A percentile compares a stretch with the other conserved stretches of the same genome.
Evolutionary conservation across 1,140 invertebrate species (phyloP).

Genomic region (Acromyrmex echinatior): DNA sequence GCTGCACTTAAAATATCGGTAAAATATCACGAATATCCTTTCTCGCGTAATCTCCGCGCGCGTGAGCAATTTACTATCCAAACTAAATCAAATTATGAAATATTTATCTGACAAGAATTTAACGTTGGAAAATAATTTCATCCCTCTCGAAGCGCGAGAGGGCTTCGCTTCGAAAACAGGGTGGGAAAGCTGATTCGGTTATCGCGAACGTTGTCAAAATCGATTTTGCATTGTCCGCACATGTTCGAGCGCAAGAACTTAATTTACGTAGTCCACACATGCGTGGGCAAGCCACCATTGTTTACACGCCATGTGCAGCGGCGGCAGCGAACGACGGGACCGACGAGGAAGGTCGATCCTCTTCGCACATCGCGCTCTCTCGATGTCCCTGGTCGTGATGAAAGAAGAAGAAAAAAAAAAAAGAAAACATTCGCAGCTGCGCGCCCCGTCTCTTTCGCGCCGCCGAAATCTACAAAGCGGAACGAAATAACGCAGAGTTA

Average conservation of each 20-base stretch:
- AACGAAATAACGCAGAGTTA: constrained; percentile 14
- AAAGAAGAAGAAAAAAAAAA: background rate
- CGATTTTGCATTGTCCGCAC: constrained; percentile 39
- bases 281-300: constrained; percentile 16
- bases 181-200: background rate
- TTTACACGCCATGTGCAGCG: constrained; percentile 41
- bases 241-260: constrained; percentile 29
- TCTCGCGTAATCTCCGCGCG: background rate
- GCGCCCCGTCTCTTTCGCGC: constrained; percentile 17
- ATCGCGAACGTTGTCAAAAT: constrained; percentile 35
- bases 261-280: constrained; percentile 39
- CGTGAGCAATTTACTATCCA: background rate
- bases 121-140: constrained; percentile 7
- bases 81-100: background rate
- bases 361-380: background rate
- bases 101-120: background rate
- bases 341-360: constrained; percentile 32
- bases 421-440: constrained; percentile 30
- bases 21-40: background rate
- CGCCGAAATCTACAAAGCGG: constrained; percentile 8
- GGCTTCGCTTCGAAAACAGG: background rate
- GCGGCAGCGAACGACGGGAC: background rate
- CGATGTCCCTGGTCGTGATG: constrained; percentile 17
- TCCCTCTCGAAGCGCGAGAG: background rate
- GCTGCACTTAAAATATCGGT: background rate